Evolutionary conservation across 2,888 invertebrate species (phyloP).

Genomic region (Eupithecia abbreviata): DNA sequence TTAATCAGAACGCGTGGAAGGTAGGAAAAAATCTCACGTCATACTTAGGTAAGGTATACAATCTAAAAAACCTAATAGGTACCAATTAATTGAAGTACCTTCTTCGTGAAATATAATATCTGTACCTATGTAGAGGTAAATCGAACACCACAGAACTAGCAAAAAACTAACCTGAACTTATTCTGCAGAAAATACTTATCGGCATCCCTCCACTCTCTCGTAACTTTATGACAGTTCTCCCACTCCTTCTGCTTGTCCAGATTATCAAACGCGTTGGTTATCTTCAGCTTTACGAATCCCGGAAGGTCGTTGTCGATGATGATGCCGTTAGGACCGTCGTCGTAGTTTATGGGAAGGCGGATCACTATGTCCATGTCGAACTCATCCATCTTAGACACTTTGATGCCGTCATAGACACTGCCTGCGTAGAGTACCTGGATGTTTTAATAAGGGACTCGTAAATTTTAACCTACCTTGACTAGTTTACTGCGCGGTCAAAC

Average conservation of each 20-base stretch:
- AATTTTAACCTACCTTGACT: neutral
- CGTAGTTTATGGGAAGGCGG: slow-evolving; percentile 76
- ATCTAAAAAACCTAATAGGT: too few species aligned
- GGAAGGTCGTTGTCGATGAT: slow-evolving; percentile 69
- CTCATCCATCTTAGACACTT: slow-evolving; percentile 84
- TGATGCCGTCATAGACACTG: slow-evolving; percentile 85
- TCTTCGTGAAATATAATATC: too few species aligned
- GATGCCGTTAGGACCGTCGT: slow-evolving; percentile 65
- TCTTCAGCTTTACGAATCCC: slow-evolving; percentile 76
- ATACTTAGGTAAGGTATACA: too few species aligned
- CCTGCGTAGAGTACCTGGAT: slow-evolving; percentile 78
- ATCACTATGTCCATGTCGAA: slow-evolving; percentile 85
- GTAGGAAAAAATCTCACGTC: too few species aligned
- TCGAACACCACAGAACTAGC: too few species aligned
- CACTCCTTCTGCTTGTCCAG: slow-evolving; percentile 67
- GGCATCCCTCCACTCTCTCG: slow-evolving; percentile 72
- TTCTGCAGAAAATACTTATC: slow-evolving; percentile 76
- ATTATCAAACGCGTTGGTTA: slow-evolving; percentile 65
- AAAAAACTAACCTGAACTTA: slow-evolving; percentile 51
- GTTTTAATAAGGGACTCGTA: neutral
- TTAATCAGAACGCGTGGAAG: too few species aligned
- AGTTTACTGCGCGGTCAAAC: neutral
- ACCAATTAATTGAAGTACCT: too few species aligned
- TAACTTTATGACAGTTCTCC: slow-evolving; percentile 69
- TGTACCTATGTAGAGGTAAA: too few species aligned